Conservation (phyloP, 2,888 invertebrate species). For the Steinernema scapterisci region DNA sequence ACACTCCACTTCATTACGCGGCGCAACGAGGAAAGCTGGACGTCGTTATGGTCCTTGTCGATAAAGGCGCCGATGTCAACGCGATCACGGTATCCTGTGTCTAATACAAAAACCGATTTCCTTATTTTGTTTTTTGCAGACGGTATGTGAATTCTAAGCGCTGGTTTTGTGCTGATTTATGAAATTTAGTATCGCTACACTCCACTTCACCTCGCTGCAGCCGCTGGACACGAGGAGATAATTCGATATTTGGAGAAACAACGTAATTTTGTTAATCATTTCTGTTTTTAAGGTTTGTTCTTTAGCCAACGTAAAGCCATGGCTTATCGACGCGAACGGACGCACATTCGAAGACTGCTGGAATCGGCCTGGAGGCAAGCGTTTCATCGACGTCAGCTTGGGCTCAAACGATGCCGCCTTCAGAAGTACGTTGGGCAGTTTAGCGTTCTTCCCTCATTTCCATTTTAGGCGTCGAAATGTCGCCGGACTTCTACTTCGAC, state of each 20-base stretch:
- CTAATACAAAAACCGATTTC: too few species aligned
- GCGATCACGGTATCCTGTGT: background rate
- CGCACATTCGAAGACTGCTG: conserved; percentile 17
- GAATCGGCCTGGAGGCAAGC: conserved; percentile 12
- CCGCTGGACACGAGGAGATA: background rate
- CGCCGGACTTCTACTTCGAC: background rate
- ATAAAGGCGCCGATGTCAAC: conserved; percentile 3
- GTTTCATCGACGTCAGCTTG: background rate
- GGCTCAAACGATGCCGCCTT: background rate
- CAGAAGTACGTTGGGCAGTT: background rate
- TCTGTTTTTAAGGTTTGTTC: background rate
- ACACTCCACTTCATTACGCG: conserved; percentile 24
- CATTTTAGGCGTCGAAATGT: background rate
- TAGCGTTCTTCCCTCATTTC: background rate
- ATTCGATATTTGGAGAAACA: conserved; percentile 20
- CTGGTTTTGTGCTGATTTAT: background rate
- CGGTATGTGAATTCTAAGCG: too few species aligned
- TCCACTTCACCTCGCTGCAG: conserved; percentile 8
- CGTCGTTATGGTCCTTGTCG: background rate
- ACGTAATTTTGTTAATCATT: background rate
- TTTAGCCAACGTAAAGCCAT: background rate
- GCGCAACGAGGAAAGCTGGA: background rate
- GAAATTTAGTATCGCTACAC: conserved; percentile 18
- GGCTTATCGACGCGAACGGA: conserved; percentile 10
- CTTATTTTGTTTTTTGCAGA: background rate